Percentiles rank a stretch among this genome's conserved stretches.
Evolutionary conservation across 2,888 invertebrate species (phyloP).

Genomic region (Cryptocheilus praepositus): DNA sequence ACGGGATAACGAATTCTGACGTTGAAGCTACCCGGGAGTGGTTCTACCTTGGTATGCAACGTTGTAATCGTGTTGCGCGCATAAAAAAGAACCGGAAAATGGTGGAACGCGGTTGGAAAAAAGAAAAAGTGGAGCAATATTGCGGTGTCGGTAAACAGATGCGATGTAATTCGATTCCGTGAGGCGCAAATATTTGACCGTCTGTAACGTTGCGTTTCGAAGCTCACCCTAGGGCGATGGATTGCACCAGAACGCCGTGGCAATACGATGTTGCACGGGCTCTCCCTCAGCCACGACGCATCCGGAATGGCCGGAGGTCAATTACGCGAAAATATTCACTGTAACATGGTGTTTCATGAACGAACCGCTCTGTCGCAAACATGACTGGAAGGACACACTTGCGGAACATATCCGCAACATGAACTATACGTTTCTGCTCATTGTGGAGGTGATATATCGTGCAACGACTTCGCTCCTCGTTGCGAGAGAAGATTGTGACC

Average conservation of each 20-base stretch:
- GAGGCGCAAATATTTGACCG: conserved; percentile 54
- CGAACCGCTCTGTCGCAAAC: conserved; percentile 8
- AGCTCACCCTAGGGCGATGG: neutral
- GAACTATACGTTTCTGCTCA: neutral
- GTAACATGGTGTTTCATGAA: conserved; percentile 42
- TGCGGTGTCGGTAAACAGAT: conserved; percentile 36
- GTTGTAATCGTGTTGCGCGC: too few species aligned
- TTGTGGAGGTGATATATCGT: neutral
- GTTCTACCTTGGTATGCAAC: too few species aligned
- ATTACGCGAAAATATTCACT: conserved; percentile 54
- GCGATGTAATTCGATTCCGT: conserved; percentile 51
- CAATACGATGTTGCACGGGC: conserved; percentile 27
- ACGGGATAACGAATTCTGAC: too few species aligned
- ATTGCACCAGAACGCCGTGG: conserved; percentile 38
- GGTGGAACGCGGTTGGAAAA: neutral
- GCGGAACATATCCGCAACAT: neutral
- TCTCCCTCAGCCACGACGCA: conserved; percentile 28
- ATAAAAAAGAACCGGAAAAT: too few species aligned
- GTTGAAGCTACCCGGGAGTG: too few species aligned
- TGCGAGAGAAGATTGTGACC: too few species aligned
- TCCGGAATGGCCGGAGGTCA: conserved; percentile 51
- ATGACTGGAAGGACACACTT: conserved; percentile 8
- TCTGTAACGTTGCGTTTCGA: conserved; percentile 45
- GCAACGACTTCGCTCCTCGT: neutral
- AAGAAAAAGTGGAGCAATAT: neutral